A percentile compares a stretch with the other conserved stretches of the same genome.
These are phyloP conservation scores for Hydropotes inermis DNA, from an alignment of 2,113 vertebrate species.

Conservation along the genomic window DNA sequence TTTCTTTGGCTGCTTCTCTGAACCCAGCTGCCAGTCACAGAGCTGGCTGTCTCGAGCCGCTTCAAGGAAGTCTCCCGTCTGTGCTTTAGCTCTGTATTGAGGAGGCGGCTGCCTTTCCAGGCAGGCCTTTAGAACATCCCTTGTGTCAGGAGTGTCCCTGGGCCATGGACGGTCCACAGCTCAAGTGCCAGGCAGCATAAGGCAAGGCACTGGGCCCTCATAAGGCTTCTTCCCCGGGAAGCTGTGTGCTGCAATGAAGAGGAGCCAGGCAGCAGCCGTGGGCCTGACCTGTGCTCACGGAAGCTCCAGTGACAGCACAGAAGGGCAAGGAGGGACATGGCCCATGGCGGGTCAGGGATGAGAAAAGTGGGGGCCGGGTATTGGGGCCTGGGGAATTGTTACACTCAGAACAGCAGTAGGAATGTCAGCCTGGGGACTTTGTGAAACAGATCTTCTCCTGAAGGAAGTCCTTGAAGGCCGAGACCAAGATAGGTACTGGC, in stretches of 20 bases:
- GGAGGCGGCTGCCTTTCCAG: neutral
- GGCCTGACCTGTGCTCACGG: neutral
- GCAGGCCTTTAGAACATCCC: neutral
- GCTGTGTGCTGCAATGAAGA: neutral
- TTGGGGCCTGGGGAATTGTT: neutral
- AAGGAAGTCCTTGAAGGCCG: neutral
- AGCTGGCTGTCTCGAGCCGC: neutral
- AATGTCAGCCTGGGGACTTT: neutral
- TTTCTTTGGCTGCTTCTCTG: slow-evolving; percentile 45
- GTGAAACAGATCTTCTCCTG: neutral
- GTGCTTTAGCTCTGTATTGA: neutral
- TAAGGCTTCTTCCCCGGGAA: neutral
- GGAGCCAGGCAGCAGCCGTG: neutral
- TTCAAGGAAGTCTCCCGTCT: neutral
- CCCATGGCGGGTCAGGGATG: neutral
- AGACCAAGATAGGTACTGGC: neutral
- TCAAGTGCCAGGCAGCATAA: neutral
- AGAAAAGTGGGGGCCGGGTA: no score
- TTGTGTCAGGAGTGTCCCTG: neutral
- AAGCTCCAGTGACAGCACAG: neutral
- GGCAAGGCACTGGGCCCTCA: neutral
- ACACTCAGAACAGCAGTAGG: neutral
- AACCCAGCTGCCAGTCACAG: slow-evolving; percentile 51
- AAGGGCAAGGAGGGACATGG: neutral
- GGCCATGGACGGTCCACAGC: neutral